These are phyloP conservation scores for Tenthredo scrophulariae DNA, from an alignment of 2,888 invertebrate genomes.

Conservation along the genomic window DNA sequence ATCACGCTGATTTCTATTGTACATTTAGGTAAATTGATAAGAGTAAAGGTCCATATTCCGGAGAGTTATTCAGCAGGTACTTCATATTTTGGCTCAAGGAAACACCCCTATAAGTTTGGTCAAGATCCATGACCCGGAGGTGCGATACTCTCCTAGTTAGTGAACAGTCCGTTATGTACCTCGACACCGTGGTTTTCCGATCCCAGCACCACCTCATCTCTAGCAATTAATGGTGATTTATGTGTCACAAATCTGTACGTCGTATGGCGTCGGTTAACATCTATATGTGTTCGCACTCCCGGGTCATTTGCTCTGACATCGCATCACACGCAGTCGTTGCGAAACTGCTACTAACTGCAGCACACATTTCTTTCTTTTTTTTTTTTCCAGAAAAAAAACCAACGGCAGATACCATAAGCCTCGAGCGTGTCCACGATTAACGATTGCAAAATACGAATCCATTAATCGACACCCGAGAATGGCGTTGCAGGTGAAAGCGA, in stretches of 20 bases:
- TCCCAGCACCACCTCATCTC: conserved; percentile 13
- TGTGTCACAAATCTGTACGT: conserved; percentile 37
- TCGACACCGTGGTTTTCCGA: conserved; percentile 25
- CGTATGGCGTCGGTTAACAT: background rate
- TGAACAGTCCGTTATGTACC: background rate
- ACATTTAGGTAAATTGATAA: too few relatives aligned
- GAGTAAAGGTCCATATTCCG: too few relatives aligned
- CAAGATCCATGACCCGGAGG: too few relatives aligned
- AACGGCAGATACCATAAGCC: background rate
- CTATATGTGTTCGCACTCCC: conserved; percentile 15
- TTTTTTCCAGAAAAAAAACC: background rate
- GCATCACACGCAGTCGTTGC: background rate
- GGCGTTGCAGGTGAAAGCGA: conserved; percentile 18
- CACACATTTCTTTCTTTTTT: too few relatives aligned
- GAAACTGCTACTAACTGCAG: background rate
- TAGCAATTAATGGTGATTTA: conserved; percentile 48
- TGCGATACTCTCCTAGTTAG: too few relatives aligned
- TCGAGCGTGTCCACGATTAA: conserved; percentile 4
- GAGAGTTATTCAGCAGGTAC: too few relatives aligned
- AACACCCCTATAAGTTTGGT: too few relatives aligned
- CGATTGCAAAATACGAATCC: conserved; percentile 30
- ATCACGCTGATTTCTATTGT: too few relatives aligned
- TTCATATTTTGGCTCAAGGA: too few relatives aligned
- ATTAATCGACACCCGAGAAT: conserved; percentile 22
- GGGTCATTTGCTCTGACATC: conserved; percentile 1